Evolutionary conservation across 2,797 vertebrate genomes (phyloP), one percentile per base, ranked within the genome.

Genomic region (Hoplostethus mediterraneus): DNA sequence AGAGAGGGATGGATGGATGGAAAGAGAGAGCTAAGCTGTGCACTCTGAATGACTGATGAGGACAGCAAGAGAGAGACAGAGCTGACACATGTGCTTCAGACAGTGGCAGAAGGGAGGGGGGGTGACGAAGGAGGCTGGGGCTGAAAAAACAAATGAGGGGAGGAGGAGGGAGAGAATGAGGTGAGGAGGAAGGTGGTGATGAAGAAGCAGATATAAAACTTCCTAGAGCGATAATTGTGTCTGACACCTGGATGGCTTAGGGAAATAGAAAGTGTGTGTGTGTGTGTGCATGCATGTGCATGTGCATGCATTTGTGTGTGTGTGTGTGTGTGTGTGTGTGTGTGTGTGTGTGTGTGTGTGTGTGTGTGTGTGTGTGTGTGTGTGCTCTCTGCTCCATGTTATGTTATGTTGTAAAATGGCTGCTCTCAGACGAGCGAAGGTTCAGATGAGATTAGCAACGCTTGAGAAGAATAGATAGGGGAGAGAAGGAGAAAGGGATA

Each of bases 21-120:
- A 78, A 42, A 71, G 75, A 84, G 81, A 63, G 69, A 80, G 71
- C 68, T 71, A 76, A 84, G 72, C 61, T 14, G 2, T 17, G 67
- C 33, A 42, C 71, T 67, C 47, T 8, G 8, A 55, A 62, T 80
- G 79, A 88, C 73, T 81, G 88, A 90, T 87, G 88, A 81, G 76
- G 76, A 81, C 78, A 82, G 83, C 73, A 63, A 70, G 71, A 72
- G 64, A 49, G 69, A 76, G 71, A 71, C 79, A 63, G 79, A 83
- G 87, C 87, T 90, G 87, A 92, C 87, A 87, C 75, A 71, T 80
- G 73, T 86, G 85, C 87, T 90, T 87, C 67, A 67, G 72, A 73
- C 84, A 31, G 75, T 59, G 38, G 36, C 64, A 73, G 67, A 33
- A 70, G 63, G 53, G 57, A 76, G 21, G 21, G 21, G 77, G 72